Evolutionary conservation across 2,888 invertebrate genomes (phyloP).

Genomic region (Shargacucullia verbasci): DNA sequence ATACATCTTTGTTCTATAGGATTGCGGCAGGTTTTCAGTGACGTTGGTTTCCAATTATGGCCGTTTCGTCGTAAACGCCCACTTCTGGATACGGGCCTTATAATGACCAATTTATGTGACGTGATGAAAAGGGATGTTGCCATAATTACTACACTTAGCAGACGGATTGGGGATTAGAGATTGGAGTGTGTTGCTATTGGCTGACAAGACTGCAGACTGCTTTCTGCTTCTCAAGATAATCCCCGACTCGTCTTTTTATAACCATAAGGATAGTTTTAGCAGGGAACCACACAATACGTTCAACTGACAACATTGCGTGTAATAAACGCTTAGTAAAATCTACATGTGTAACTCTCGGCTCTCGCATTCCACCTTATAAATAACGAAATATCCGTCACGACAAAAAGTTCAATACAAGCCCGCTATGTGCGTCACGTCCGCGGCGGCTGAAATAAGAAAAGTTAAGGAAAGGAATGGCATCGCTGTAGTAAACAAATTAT

Average conservation of each 20-base stretch:
- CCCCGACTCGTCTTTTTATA: too few relatives aligned
- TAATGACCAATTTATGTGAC: too few relatives aligned
- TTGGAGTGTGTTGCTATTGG: too few relatives aligned
- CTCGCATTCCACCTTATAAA: constrained; percentile 48
- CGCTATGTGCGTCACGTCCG: constrained; percentile 29
- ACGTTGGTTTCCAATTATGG: constrained; percentile 16
- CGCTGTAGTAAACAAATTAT: constrained; percentile 24
- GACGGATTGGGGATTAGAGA: too few relatives aligned
- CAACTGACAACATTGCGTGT: constrained; percentile 19
- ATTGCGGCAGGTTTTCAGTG: constrained; percentile 5
- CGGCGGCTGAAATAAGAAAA: constrained; percentile 50
- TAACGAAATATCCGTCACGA: constrained; percentile 25
- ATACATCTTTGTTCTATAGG: constrained; percentile 30
- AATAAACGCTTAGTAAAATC: constrained; percentile 26
- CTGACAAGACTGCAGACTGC: too few relatives aligned
- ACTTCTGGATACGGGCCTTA: too few relatives aligned
- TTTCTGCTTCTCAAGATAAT: too few relatives aligned
- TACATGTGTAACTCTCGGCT: constrained; percentile 42
- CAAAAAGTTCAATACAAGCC: constrained; percentile 40
- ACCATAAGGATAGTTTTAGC: too few relatives aligned
- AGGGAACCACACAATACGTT: too few relatives aligned
- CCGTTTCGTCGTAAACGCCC: too few relatives aligned
- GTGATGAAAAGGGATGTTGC: too few relatives aligned
- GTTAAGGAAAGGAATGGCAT: constrained; percentile 36
- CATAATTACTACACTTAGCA: too few relatives aligned